Evolutionary conservation across 2,888 invertebrate species (phyloP).

Genomic region (Macaria liturata): DNA sequence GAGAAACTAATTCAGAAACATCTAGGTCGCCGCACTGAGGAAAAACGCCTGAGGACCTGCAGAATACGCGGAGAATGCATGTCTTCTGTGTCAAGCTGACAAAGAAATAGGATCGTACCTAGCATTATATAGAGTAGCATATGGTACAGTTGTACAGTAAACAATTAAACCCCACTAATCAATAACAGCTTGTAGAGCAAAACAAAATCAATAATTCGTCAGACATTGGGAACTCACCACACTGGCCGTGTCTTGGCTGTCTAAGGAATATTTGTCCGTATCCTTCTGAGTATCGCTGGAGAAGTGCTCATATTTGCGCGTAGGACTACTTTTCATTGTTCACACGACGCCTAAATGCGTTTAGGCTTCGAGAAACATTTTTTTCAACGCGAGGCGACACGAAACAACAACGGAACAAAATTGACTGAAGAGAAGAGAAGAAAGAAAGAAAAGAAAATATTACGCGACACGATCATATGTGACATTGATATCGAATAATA

Average conservation of each 20-base stretch:
- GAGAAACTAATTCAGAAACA: constrained; percentile 41
- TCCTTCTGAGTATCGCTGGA: constrained; percentile 75
- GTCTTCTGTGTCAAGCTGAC: no score
- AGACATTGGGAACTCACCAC: constrained; percentile 65
- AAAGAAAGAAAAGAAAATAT: constrained; percentile 19
- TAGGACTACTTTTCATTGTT: constrained; percentile 81
- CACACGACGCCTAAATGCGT: constrained; percentile 57
- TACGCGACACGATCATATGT: constrained; percentile 3
- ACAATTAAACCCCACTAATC: constrained; percentile 53
- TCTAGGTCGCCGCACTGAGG: constrained; percentile 45
- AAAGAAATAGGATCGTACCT: neutral
- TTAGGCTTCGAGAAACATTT: constrained; percentile 75
- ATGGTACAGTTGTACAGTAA: constrained; percentile 18
- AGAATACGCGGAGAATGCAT: no score
- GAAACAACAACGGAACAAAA: constrained; percentile 55
- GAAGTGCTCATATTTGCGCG: constrained; percentile 79
- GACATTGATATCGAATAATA: constrained; percentile 1
- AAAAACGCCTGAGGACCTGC: no score
- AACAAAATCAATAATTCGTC: constrained; percentile 40
- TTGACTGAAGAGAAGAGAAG: constrained; percentile 45
- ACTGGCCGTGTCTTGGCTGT: constrained; percentile 81
- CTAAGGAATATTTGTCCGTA: constrained; percentile 77
- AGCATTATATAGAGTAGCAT: constrained; percentile 15
- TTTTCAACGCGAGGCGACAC: constrained; percentile 59
- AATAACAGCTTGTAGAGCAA: constrained; percentile 56